Evolutionary conservation across 2,113 vertebrate species (phyloP).

Genomic region (Trichechus manatus): DNA sequence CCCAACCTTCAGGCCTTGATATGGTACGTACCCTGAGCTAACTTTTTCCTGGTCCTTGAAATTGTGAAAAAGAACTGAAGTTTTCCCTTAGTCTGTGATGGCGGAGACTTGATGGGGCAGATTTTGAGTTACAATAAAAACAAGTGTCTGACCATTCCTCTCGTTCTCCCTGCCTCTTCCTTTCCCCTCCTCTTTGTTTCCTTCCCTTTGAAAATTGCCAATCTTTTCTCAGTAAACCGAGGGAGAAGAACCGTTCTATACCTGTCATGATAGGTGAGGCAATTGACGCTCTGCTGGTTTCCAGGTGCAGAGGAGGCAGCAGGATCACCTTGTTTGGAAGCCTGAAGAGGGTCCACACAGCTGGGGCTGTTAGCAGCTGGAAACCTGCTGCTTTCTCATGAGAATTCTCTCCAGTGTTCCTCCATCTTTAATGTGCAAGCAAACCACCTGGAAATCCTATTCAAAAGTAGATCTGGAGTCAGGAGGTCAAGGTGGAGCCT

Average conservation of each 20-base stretch:
- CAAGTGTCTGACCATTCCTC: background rate
- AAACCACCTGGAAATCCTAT: background rate
- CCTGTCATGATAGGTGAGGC: background rate
- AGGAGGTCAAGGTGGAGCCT: background rate
- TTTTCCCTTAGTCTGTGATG: background rate
- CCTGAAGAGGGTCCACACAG: background rate
- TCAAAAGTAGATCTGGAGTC: slow-evolving; percentile 9
- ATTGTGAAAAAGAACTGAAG: background rate
- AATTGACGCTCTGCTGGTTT: background rate
- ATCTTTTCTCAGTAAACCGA: background rate
- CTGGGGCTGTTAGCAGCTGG: background rate
- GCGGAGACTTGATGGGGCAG: background rate
- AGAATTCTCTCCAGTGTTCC: background rate
- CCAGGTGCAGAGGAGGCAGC: background rate
- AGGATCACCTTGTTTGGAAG: background rate
- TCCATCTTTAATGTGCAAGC: background rate
- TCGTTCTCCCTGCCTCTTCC: background rate
- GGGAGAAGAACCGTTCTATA: background rate
- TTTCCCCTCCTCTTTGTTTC: background rate
- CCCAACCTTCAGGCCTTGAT: background rate
- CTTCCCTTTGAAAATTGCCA: background rate
- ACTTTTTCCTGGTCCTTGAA: background rate
- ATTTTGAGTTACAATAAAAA: background rate
- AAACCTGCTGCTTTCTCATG: background rate
- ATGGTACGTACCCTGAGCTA: background rate